Percentiles rank a stretch among this genome's conserved stretches.
Conservation (phyloP, 2,113 vertebrate species). For the Pionites leucogaster region DNA sequence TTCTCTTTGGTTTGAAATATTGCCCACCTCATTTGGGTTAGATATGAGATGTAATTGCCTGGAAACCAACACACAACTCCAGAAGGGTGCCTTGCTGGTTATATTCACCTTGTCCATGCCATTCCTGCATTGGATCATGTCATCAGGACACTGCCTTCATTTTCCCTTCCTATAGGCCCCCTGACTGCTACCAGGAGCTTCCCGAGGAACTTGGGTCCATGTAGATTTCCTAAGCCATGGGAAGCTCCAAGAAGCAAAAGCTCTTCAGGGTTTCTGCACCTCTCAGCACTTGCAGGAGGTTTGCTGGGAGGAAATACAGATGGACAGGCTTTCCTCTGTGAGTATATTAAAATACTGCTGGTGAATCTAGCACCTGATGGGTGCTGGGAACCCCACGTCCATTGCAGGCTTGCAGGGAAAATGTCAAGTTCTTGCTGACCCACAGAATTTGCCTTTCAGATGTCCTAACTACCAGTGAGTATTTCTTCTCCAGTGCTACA, state of each 20-base stretch:
- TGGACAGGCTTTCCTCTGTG: background rate
- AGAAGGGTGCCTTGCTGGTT: background rate
- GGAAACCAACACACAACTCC: background rate
- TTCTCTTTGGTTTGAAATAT: conserved; percentile 33
- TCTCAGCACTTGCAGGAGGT: background rate
- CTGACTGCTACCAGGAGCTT: background rate
- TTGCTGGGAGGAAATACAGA: background rate
- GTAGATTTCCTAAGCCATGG: background rate
- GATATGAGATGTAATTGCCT: background rate
- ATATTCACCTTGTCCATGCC: background rate
- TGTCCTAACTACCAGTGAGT: background rate
- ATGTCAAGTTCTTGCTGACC: background rate
- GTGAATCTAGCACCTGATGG: background rate
- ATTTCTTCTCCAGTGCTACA: background rate
- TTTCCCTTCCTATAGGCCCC: background rate
- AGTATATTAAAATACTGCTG: background rate
- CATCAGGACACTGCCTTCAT: background rate
- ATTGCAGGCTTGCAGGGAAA: background rate
- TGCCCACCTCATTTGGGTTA: background rate
- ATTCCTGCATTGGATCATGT: background rate
- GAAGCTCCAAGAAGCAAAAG: background rate
- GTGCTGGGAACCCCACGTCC: background rate
- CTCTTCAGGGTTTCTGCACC: background rate
- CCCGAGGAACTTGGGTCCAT: background rate
- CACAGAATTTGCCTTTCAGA: background rate